Conservation (phyloP, 2,797 vertebrate species). For the Cercopithecus hamlyni region DNA sequence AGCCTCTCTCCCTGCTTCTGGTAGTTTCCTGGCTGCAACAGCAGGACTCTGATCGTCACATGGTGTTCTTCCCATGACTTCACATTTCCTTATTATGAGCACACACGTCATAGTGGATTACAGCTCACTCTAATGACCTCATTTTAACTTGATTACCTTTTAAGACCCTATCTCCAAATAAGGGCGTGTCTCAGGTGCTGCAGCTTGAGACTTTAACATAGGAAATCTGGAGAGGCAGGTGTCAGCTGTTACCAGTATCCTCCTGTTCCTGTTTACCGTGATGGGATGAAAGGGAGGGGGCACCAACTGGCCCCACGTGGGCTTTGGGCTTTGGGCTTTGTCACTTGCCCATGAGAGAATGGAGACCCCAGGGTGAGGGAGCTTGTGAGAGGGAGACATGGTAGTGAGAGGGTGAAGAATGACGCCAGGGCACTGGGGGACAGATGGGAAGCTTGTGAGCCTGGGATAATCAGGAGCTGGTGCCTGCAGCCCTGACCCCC, state of each 20-base stretch:
- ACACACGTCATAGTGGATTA: not conserved
- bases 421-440: not conserved
- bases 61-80: not conserved
- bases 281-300: not conserved
- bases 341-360: not conserved
- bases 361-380: not conserved
- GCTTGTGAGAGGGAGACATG: not conserved
- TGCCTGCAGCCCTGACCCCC: not conserved
- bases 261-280: not conserved
- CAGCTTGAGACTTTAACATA: not conserved
- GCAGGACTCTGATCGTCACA: not conserved
- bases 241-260: not conserved
- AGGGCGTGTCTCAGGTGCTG: not conserved
- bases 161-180: not conserved
- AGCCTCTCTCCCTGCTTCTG: not conserved
- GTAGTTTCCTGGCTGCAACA: not conserved
- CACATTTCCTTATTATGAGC: not conserved
- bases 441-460: not conserved
- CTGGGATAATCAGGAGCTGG: not conserved
- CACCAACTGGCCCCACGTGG: fast-evolving
- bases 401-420: not conserved
- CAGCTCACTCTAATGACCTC: not conserved
- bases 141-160: not conserved
- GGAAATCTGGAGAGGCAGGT: not conserved
- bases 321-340: not conserved